phyloP scores from a whole-genome alignment of 2,797 vertebrate species.

The Argya squamiceps region DNA sequence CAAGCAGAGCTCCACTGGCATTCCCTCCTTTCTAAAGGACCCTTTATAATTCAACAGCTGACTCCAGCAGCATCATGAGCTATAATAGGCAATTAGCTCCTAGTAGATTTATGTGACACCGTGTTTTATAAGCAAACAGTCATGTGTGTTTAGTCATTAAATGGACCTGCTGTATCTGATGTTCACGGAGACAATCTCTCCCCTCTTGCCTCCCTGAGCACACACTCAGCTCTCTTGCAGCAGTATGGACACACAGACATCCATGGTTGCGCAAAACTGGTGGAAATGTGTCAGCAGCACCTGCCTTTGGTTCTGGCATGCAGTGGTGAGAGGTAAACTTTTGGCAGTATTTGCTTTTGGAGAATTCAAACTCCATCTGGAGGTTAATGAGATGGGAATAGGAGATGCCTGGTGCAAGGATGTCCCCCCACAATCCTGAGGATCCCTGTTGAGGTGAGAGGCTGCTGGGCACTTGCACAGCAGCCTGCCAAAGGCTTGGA shows the following conservation, averaged over 20 bases:
- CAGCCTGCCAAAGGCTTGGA: accelerated
- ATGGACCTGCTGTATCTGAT: not conserved
- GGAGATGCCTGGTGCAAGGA: not conserved
- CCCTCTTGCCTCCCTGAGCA: accelerated
- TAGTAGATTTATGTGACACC: conserved; percentile 33
- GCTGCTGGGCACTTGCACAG: not conserved
- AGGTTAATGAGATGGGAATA: not conserved
- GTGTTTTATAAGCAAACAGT: conserved; percentile 48
- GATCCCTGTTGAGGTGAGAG: not conserved
- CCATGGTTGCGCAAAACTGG: not conserved
- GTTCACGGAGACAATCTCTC: not conserved
- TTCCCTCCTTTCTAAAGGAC: not conserved
- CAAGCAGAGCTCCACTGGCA: accelerated
- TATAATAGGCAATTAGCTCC: conserved; percentile 60
- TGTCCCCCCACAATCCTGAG: not conserved
- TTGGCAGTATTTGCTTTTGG: not conserved
- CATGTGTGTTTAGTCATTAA: conserved; percentile 44
- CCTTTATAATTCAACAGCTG: conserved; percentile 25
- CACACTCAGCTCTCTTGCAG: not conserved
- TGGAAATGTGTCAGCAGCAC: not conserved
- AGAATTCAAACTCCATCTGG: not conserved
- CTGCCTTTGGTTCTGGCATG: not conserved
- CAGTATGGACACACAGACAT: accelerated
- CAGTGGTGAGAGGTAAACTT: not conserved
- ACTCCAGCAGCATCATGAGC: not conserved